Base-by-base conservation (phyloP, 2,797 vertebrate species). In the Gallinago stenura region DNA sequence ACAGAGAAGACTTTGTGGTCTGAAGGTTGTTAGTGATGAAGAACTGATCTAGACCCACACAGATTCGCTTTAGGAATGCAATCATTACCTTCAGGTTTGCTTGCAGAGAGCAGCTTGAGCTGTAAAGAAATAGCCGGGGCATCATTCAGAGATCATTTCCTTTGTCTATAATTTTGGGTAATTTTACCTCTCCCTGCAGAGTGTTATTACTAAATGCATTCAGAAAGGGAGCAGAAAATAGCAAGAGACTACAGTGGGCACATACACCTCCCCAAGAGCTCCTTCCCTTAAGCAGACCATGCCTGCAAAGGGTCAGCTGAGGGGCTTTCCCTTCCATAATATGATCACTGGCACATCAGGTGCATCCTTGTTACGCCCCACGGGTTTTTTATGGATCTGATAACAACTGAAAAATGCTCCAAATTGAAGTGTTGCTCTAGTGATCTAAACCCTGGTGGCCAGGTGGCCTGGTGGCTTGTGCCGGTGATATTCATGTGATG, bases 21-120 rank as follows among this genome's bases (percentile, higher is more conserved):
- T 24, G 39, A 75, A 71, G 24, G 20, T 16, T 87, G 53, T 51
- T 78, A 80, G 45, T 28, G 26, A 6, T 43, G 56, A 33, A 60
- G 85, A 66, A 43, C 4, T n/a, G 9, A 28, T 45, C 62, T 11
- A 19, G 45, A 39, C 17, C 14, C n/a, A 37, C 21, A 64, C 0
- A 5, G 20, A 75, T 81, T 46, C 24, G 30, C 85, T 81, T 72
- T 56, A 75, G 60, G 65, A 81, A 18, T 21, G 33, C 19, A 56
- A 25, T 83, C n/a, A 73, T 97, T 98, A 98, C 98, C 97, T 97
- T 97, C 90, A 37, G 81, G 64, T 78, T 97, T 97, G 75, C 84
- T 97, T 62, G 93, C 70, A 56, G 97, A 96, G 53, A 98, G 54
- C 43, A 95, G 96, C 50, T 95, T 98, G 91, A 98, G 98, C 98